A percentile compares a stretch with the other conserved stretches of the same genome.
These are phyloP conservation scores for Erythrocercus mccallii DNA, from an alignment of 2,113 vertebrate species.

Conservation along the genomic window DNA sequence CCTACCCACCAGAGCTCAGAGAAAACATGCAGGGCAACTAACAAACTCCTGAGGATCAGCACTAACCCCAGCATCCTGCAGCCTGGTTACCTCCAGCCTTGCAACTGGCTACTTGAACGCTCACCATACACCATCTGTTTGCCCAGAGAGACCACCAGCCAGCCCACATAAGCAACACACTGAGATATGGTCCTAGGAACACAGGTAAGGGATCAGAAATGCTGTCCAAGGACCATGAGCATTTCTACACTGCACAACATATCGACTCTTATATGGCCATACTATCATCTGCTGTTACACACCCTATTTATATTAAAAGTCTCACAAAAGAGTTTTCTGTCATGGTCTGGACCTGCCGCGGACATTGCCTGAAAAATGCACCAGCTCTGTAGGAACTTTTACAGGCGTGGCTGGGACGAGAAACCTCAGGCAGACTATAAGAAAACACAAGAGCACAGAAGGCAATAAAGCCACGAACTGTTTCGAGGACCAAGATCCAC, in stretches of 20 bases:
- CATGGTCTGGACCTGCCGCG: background rate
- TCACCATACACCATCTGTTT: background rate
- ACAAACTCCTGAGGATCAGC: background rate
- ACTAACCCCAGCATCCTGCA: background rate
- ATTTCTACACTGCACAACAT: background rate
- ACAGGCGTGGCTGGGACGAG: background rate
- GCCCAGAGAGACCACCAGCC: background rate
- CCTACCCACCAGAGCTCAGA: background rate
- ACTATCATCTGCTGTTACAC: background rate
- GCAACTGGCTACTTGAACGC: background rate
- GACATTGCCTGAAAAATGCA: background rate
- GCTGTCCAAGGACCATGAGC: background rate
- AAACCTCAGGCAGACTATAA: background rate
- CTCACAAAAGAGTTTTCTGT: background rate
- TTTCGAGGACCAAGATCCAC: background rate
- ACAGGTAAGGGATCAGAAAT: background rate
- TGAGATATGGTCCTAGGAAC: background rate
- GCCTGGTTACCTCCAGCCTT: background rate
- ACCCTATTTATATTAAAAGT: background rate
- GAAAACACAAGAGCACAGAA: background rate
- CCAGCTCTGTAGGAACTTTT: background rate
- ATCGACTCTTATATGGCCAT: background rate
- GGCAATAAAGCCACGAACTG: background rate
- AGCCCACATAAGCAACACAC: fast-evolving
- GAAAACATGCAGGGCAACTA: background rate